Evolutionary conservation across 1,140 invertebrate species (phyloP), one percentile per base, ranked within the genome.

Genomic region (Formica selysi): DNA sequence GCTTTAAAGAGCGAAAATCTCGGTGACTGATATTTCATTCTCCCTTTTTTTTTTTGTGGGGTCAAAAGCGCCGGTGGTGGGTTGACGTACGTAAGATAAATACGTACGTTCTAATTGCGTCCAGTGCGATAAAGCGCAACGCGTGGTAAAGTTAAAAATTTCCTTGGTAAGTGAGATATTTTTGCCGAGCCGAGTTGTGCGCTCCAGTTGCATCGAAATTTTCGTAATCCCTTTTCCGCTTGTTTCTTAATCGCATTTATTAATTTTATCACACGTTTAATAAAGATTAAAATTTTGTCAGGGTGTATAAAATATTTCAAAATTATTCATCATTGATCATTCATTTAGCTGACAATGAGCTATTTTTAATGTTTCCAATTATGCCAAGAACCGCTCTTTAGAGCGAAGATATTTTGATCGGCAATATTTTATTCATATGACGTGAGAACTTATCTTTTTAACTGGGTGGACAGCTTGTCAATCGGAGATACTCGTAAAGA

Each of bases 1-100:
- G 59, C 57, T 88, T 91, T 87, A 88, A 80, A 88, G 48, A 76
- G 74, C 70, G 79, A 85, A 87, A 90, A 90, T 90, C 88, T 87
- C 80, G 59, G 59, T 41, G 88, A 76, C 57, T 87, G 88, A 87
- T 90, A 90, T 87, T 85, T 74, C 41, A 85, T 74, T 79, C 74
- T 38, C 13, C 22, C 36, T 62, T 22, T 22, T 22, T 22, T 79
- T 74, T 62, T 71, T 64, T 38, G 36, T 11, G 16, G 13, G 11
- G 62, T 89, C 62, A 74, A 74, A 74, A 79, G 78, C 41, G 26
- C 32, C 41, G 16, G 44, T 85, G 71, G n/a, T 41, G 78, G 65
- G 54, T 80, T 76, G 81, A 51, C 76, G 26, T 44, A 22, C 51
- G 36, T 29, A 13, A 41, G 62, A 57, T 44, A 79, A 86, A 87